These are phyloP conservation scores for Euwallacea fornicatus DNA, from an alignment of 1,140 invertebrate species.

Conservation along the genomic window DNA sequence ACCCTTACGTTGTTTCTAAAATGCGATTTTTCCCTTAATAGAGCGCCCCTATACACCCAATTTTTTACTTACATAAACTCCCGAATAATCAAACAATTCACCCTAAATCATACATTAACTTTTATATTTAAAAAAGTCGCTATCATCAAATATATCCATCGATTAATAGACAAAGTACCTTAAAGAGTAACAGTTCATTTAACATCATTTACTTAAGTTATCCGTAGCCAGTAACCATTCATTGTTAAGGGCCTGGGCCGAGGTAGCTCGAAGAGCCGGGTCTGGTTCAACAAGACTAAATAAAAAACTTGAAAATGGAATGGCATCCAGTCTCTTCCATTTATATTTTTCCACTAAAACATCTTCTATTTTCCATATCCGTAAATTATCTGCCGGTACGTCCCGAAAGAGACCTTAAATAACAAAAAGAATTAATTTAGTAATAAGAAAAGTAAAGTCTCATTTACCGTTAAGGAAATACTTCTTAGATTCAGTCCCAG, in stretches of 20 bases:
- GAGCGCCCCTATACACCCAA: too few relatives aligned
- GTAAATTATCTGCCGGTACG: conserved; percentile 76
- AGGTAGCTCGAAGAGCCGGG: conserved; percentile 85
- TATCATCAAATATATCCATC: too few relatives aligned
- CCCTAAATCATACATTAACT: too few relatives aligned
- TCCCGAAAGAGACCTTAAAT: conserved; percentile 77
- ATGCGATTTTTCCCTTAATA: too few relatives aligned
- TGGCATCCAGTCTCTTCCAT: conserved; percentile 83
- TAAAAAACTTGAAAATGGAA: conserved; percentile 89
- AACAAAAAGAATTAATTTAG: neutral
- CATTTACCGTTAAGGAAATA: conserved; percentile 43
- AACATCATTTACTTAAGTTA: conserved; percentile 16
- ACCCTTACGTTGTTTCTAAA: too few relatives aligned
- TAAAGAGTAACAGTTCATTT: neutral
- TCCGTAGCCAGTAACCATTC: conserved; percentile 69
- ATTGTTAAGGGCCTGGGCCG: conserved; percentile 87
- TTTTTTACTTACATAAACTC: too few relatives aligned
- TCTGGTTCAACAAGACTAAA: conserved; percentile 94
- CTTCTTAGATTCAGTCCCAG: conserved; percentile 62
- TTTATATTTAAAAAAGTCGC: too few relatives aligned
- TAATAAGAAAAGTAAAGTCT: too few relatives aligned
- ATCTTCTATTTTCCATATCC: conserved; percentile 90
- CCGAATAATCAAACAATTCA: too few relatives aligned
- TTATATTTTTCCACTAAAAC: conserved; percentile 96
- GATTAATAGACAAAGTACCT: neutral